These are phyloP conservation scores for Deroplatys truncata DNA, from an alignment of 2,888 invertebrate genomes.

Conservation along the genomic window DNA sequence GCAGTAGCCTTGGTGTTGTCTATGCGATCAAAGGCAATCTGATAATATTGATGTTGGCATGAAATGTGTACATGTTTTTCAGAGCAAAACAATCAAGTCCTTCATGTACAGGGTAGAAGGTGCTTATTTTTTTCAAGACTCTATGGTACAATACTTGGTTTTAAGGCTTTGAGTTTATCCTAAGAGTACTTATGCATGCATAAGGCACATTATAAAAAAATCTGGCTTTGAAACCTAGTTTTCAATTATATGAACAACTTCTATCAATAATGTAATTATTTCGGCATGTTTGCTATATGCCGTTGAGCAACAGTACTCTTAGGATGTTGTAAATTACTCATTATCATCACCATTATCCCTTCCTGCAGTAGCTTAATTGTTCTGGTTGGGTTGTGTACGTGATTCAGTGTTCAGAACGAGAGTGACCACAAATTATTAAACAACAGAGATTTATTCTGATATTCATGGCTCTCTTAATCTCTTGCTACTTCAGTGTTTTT, in stretches of 20 bases:
- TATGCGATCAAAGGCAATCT: not conserved
- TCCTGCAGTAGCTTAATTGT: no score
- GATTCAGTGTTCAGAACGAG: not conserved
- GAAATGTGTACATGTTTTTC: not conserved
- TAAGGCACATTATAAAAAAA: not conserved
- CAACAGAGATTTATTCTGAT: no score
- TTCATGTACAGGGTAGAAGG: not conserved
- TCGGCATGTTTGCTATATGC: not conserved
- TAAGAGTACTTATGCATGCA: not conserved
- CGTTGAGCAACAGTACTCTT: not conserved
- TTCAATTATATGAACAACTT: no score
- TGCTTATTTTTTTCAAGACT: constrained; percentile 22
- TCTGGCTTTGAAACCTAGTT: no score
- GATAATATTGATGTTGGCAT: not conserved
- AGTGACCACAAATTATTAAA: no score
- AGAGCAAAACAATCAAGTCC: not conserved
- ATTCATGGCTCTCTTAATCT: no score
- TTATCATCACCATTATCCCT: not conserved
- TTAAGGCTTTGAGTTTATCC: not conserved
- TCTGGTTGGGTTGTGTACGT: not conserved
- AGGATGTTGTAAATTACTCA: not conserved
- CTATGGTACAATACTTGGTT: constrained; percentile 17
- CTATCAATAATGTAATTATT: no score
- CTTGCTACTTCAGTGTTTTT: no score
- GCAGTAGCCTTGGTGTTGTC: not conserved